Conservation (phyloP, 1,140 invertebrate species). For the Melanaphis sacchari region DNA sequence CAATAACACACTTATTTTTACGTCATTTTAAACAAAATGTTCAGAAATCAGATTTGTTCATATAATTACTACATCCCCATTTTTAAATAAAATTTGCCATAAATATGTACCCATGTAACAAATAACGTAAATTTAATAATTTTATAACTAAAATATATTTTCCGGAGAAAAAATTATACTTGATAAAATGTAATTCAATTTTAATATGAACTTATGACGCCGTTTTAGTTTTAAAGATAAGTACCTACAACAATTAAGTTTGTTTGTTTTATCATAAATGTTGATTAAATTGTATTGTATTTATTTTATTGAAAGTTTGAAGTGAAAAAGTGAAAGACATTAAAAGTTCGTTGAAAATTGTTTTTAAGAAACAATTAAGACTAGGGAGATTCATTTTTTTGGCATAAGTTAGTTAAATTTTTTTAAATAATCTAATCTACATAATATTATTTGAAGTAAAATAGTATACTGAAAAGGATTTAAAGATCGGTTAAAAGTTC, state of each 20-base stretch:
- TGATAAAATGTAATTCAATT: background rate
- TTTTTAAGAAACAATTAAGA: background rate
- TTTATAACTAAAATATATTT: background rate
- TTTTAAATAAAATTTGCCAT: background rate
- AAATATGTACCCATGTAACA: background rate
- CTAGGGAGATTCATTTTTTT: background rate
- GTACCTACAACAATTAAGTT: background rate
- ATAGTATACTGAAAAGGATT: background rate
- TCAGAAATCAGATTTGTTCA: background rate
- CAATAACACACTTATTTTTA: background rate
- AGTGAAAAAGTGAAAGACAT: background rate
- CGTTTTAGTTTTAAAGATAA: background rate
- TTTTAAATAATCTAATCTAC: constrained; percentile 4
- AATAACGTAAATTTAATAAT: background rate
- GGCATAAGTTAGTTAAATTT: background rate
- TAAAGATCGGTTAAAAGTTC: background rate
- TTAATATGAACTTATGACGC: background rate
- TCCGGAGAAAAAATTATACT: background rate
- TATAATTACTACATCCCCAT: background rate
- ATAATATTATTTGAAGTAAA: background rate
- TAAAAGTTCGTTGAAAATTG: background rate
- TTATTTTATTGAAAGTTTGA: constrained; percentile 3
- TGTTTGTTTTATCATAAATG: background rate
- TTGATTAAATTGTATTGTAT: background rate
- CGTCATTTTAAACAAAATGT: background rate